phyloP scores from a whole-genome alignment of 2,113 vertebrate species.

The Sinocyclocheilus rhinocerous region DNA sequence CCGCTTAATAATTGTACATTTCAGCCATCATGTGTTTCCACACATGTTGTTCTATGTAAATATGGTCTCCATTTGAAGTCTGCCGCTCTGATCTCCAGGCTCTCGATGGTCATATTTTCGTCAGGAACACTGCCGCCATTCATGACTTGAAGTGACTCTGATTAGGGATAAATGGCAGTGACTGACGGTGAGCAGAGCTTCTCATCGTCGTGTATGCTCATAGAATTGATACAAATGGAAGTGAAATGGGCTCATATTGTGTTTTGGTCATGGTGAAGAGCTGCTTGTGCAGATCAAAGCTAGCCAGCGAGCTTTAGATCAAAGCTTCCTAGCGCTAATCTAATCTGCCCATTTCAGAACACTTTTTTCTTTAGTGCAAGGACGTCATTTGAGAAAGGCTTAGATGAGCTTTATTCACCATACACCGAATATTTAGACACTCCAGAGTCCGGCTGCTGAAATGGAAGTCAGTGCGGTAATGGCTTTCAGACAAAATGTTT shows the following conservation, averaged over 20 bases:
- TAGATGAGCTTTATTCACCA: not conserved
- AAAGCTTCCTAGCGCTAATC: conserved; percentile 67
- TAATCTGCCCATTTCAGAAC: conserved; percentile 64
- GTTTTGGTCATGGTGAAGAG: conserved; percentile 30
- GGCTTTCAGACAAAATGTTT: not conserved
- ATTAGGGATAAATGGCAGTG: conserved; percentile 49
- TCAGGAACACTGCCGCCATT: conserved; percentile 29
- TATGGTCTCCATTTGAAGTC: not conserved
- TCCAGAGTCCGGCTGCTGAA: not conserved
- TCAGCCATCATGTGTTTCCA: not conserved
- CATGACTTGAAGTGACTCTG: conserved; percentile 39
- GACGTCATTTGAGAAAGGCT: conserved; percentile 18
- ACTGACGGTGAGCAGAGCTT: conserved; percentile 38
- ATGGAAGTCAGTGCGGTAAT: not conserved
- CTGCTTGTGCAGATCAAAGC: conserved; percentile 66
- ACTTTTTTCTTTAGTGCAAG: conserved; percentile 52
- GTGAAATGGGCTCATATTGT: conserved; percentile 50
- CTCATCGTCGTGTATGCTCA: conserved; percentile 20
- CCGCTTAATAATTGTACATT: not conserved
- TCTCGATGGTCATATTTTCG: conserved; percentile 44
- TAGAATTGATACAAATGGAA: conserved; percentile 55
- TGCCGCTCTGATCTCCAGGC: conserved; percentile 3
- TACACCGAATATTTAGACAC: conserved; percentile 7
- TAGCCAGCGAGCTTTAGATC: conserved; percentile 67
- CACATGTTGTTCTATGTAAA: not conserved